phyloP scores from a whole-genome alignment of 2,113 vertebrate species.

The Bothrops jararaca region DNA sequence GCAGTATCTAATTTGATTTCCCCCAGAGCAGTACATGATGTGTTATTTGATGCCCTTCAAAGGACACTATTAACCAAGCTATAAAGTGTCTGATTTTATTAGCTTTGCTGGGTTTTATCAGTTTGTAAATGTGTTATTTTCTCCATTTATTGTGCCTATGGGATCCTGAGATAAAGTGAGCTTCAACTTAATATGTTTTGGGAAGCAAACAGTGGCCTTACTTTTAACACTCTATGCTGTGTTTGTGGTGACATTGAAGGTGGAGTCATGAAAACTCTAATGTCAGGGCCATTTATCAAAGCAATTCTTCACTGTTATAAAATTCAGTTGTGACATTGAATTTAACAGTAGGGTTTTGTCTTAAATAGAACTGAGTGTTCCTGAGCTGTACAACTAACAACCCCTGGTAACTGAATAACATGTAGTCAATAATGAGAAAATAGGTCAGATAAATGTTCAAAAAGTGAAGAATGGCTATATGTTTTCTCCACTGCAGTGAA shows the following conservation, averaged over 20 bases:
- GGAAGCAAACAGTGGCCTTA: constrained; percentile 63
- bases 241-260: constrained; percentile 73
- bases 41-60: constrained; percentile 82
- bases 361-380: constrained; percentile 63
- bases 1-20: constrained; percentile 72
- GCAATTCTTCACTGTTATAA: constrained; percentile 67
- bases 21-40: constrained; percentile 71
- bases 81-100: constrained; percentile 82
- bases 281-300: constrained; percentile 78
- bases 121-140: constrained; percentile 83
- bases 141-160: constrained; percentile 79
- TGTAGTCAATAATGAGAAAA: constrained; percentile 54
- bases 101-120: constrained; percentile 77
- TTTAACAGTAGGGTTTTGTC: constrained; percentile 65
- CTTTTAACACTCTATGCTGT: constrained; percentile 65
- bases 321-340: constrained; percentile 67
- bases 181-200: constrained; percentile 75
- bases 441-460: constrained; percentile 43
- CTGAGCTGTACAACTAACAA: constrained; percentile 45
- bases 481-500: constrained; percentile 18
- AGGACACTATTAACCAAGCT: constrained; percentile 77
- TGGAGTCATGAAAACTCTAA: constrained; percentile 70
- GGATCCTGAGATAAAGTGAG: constrained; percentile 72
- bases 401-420: constrained; percentile 44
- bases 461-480: constrained; percentile 32